These are phyloP conservation scores for Callyntrura guangdongensis DNA, from an alignment of 2,888 invertebrate species.

Conservation along the genomic window DNA sequence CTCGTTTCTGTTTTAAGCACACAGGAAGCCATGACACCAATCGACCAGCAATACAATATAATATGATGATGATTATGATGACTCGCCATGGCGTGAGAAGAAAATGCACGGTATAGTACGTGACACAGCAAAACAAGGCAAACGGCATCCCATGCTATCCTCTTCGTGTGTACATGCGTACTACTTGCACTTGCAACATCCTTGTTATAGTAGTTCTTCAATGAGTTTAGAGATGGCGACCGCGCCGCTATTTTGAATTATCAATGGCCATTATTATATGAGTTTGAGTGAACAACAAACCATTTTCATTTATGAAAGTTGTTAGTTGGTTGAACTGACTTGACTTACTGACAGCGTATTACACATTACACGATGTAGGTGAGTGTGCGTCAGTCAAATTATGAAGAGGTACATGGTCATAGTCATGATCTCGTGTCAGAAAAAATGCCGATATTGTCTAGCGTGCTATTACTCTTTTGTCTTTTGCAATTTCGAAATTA, in stretches of 20 bases:
- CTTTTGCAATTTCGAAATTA: too few relatives aligned
- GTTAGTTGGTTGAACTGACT: too few relatives aligned
- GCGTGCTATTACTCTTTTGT: too few relatives aligned
- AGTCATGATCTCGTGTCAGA: too few relatives aligned
- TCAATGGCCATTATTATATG: too few relatives aligned
- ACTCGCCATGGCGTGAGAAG: neutral
- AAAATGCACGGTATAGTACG: neutral
- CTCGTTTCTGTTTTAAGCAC: neutral
- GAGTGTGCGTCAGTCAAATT: too few relatives aligned
- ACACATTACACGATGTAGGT: too few relatives aligned
- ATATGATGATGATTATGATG: neutral
- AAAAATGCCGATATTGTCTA: too few relatives aligned
- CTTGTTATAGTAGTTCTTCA: neutral
- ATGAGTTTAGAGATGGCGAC: constrained; percentile 16
- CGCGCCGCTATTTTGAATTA: neutral
- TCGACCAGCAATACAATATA: neutral
- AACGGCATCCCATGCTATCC: neutral
- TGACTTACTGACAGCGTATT: too few relatives aligned
- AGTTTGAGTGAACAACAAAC: too few relatives aligned
- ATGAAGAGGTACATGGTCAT: too few relatives aligned
- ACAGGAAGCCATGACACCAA: neutral
- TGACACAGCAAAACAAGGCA: neutral
- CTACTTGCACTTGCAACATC: constrained; percentile 6
- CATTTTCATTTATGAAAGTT: too few relatives aligned
- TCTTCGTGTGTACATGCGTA: constrained; percentile 1